phyloP scores from a whole-genome alignment of 2,888 invertebrate species.

The Lydus trimaculatus region DNA sequence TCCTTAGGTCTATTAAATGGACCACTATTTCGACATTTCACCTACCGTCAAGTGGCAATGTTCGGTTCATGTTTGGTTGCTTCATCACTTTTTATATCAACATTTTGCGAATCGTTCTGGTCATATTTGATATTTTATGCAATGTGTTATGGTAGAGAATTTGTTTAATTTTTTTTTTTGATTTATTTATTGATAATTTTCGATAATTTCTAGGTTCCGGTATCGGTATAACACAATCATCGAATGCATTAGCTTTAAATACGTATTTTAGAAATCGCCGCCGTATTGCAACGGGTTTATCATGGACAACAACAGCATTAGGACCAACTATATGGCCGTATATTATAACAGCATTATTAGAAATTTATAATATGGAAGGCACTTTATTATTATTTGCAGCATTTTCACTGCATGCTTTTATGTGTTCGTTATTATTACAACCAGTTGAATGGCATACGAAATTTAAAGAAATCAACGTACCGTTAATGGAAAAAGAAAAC shows the following conservation, averaged over 20 bases:
- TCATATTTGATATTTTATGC: conserved; percentile 72
- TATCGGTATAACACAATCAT: conserved; percentile 71
- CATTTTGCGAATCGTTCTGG: conserved; percentile 69
- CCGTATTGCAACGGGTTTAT: conserved; percentile 74
- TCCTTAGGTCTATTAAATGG: conserved; percentile 73
- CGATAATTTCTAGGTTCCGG: conserved; percentile 64
- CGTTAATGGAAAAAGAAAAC: conserved; percentile 19
- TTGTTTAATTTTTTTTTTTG: background rate
- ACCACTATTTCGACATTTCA: conserved; percentile 72
- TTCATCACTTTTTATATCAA: conserved; percentile 67
- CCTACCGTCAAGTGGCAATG: conserved; percentile 73
- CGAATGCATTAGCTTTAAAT: conserved; percentile 75
- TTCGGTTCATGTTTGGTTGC: conserved; percentile 69
- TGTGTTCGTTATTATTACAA: conserved; percentile 72
- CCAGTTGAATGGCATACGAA: conserved; percentile 78
- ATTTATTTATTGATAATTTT: background rate
- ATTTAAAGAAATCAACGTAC: conserved; percentile 49
- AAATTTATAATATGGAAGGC: conserved; percentile 70
- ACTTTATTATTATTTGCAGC: conserved; percentile 72
- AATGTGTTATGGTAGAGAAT: conserved; percentile 68
- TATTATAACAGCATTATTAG: conserved; percentile 71
- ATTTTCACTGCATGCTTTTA: conserved; percentile 72
- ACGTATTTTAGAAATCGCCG: conserved; percentile 76
- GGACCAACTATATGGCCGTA: conserved; percentile 78
- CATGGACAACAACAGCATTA: conserved; percentile 75